Base-by-base conservation (phyloP, 1,140 invertebrate species). In the Cryptotermes secundus region DNA sequence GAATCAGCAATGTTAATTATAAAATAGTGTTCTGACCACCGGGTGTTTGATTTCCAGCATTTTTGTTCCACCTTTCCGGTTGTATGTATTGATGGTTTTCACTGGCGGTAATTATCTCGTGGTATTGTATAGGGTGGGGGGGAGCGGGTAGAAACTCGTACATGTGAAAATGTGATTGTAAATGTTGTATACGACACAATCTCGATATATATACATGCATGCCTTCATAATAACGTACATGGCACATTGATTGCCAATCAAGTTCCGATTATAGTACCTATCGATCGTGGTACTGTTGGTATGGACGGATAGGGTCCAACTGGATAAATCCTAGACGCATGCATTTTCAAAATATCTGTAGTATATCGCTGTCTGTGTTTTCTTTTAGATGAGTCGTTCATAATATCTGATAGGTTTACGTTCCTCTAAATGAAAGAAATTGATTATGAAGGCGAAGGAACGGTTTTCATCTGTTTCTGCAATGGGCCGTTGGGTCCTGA, bases 1-100 rank as follows among this genome's bases (percentile, higher is more conserved):
- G 84, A 85, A 85, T 85, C 84, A 85, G 84, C 84, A 82, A 85
- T 82, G 84, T 85, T 85, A 85, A 85, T 85, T 85, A 85, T 85
- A 82, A 85, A 85, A 85, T 85, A 85, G 84, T 82, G 84, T 84
- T 84, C 34, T 81, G 80, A 82, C 59, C 80, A 81, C 80, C 53
- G 84, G 81, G 80, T 82, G 84, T 85, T 85, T 85, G 84, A 82
- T 85, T 85, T 85, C 80, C 84, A 85, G 72, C 72, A 83, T 83
- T 83, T 83, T 83, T 83, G 53, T 83, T 79, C 53, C 83, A 83
- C 83, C 83, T 83, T 83, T 81, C 81, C 81, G 81, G 81, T 81
- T 81, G 42, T 81, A 42, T 82, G 31, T 82, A 82, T 82, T 82
- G 42, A 82, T 82, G 81, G 80, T 38, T 36, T 36, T 81, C 80